These are phyloP conservation scores for Autographa gamma DNA, from an alignment of 2,888 invertebrate genomes.

Conservation along the genomic window DNA sequence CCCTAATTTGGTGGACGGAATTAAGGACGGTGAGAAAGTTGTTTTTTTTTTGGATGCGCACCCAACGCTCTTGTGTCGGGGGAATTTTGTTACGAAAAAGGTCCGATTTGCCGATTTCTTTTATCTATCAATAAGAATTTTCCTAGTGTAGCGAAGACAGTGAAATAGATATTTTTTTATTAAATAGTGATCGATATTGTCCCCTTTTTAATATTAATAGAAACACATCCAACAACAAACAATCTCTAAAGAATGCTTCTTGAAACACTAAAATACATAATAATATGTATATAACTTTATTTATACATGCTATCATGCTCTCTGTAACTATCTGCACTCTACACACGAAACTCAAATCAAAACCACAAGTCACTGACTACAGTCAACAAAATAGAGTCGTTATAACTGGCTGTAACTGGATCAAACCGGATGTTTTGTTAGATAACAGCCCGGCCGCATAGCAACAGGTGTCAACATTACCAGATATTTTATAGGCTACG, in stretches of 20 bases:
- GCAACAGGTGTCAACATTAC: slow-evolving; percentile 82
- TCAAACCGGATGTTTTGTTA: slow-evolving; percentile 71
- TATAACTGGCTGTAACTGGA: slow-evolving; percentile 62
- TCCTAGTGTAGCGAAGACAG: no score
- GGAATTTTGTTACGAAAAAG: slow-evolving; percentile 15
- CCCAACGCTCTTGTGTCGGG: slow-evolving; percentile 2
- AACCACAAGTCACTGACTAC: not conserved
- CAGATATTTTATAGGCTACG: slow-evolving; percentile 72
- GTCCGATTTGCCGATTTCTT: not conserved
- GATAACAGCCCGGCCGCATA: slow-evolving; percentile 59
- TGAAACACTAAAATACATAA: not conserved
- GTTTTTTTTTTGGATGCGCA: slow-evolving; percentile 29
- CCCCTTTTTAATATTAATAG: no score
- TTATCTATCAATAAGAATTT: no score
- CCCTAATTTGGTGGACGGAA: slow-evolving; percentile 73
- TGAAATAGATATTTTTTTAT: no score
- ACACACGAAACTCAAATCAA: not conserved
- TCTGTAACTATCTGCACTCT: not conserved
- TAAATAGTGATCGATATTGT: no score
- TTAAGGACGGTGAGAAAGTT: slow-evolving; percentile 38
- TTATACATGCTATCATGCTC: no score
- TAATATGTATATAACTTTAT: no score
- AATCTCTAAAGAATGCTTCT: not conserved
- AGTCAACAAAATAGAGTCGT: slow-evolving; percentile 39
- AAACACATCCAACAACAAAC: not conserved